Base-by-base conservation (phyloP, 2,113 vertebrate species). In the Miniopterus natalensis region DNA sequence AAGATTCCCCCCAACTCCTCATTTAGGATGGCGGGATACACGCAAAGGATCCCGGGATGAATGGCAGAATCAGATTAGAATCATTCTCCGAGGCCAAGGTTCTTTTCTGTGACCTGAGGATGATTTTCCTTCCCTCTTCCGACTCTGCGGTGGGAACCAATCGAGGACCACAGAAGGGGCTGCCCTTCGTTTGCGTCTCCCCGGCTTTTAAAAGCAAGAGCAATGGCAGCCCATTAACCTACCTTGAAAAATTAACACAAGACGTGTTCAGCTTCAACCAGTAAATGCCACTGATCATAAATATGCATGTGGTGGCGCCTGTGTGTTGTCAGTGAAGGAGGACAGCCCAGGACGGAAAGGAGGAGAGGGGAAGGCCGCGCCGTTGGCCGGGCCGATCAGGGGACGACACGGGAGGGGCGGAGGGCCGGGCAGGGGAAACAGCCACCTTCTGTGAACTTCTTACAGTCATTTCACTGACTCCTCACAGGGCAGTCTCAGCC, bases 61-160 rank as follows among this genome's bases (percentile, higher is more conserved):
- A 36, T 36, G 36, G 36, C 36, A 36, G 36, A 36, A 36, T 36
- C 36, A 36, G 36, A 12, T 10, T 13, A 13, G 59, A 90, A 68
- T 59, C 66, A 55, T 79, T 51, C 53, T 40, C 14, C 18, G 13
- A 71, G 79, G 45, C 40, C 47, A 29, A 77, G 51, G 85, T 61
- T 66, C 29, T 68, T 88, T 90, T 40, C 71, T 91, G 21, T 78
- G 92, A 73, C 45, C 12, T 75, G 42, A 83, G 81, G 45, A 61
- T 68, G 47, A 25, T 83, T 88, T 90, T 66, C 42, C 49, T 68
- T 12, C 3, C 36, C 36, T 36, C 36, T 36, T 36, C 36, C 36
- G 36, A 36, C 36, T 36, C 36, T 47, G 2, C n/a, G 17, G 47
- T 74, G 85, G 80, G 89, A 83, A 63, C 25, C 65, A 57, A 27